Base-by-base conservation (phyloP, 2,113 vertebrate genomes). In the Calyptomena viridis region DNA sequence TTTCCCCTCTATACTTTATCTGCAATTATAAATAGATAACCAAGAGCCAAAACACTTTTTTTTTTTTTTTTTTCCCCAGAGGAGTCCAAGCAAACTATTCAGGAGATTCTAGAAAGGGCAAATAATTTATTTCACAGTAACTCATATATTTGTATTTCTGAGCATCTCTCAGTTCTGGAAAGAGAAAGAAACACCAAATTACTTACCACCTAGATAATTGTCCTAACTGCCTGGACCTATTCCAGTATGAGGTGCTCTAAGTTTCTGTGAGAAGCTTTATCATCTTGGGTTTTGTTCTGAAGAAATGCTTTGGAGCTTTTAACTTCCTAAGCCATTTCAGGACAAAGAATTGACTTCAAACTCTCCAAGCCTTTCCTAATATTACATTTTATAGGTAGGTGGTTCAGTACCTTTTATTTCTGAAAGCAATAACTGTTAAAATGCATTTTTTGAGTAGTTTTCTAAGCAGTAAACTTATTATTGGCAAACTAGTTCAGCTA, bases 381-480 rank as follows among this genome's bases (percentile, higher is more conserved):
- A 71, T 52, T 87, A 82, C 27, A 56, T 93, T 93, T 94, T 86
- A 80, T 69, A 77, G 28, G 50, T 50, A 95, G 55, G 55, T 89
- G 42, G 27, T 47, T 52, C 31, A 55, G 35, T 84, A 86, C 19
- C 52, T 78, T 94, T 64, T 53, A 27, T 40, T 87, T 95, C 71
- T 87, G 87, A 64, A 89, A 76, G 49, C 12, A 94, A 4, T 31
- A 64, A 73, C 37, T 50, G 19, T 63, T 86, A 55, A 83, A 90
- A 84, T 55, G 11, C 10, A 47, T 84, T 87, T 90, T 22, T 35
- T 63, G 80, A 92, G 60, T 68, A 67, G 24, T 88, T 96, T 92
- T 90, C 47, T 56, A 78, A 94, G 71, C 4, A 63, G 62, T 69
- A 42, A 93, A 63, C 20, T 56, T 81, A 31, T 12, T 79, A 52